phyloP scores from a whole-genome alignment of 2,888 invertebrate species.

The Philereme transversata region DNA sequence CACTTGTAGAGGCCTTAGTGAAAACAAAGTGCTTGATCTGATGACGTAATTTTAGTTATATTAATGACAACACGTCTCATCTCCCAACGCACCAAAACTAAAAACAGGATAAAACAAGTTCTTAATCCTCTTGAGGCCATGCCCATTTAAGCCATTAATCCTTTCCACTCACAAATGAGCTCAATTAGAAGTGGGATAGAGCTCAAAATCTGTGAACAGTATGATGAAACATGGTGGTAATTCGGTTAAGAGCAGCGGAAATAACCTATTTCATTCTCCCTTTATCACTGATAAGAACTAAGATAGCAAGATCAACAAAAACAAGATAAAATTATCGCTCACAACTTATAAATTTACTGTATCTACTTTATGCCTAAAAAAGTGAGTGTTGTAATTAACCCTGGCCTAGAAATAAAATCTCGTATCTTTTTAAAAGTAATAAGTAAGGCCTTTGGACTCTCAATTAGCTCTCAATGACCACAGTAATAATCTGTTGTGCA shows the following conservation, averaged over 20 bases:
- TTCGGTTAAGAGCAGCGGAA: constrained; percentile 23
- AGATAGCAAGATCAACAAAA: constrained; percentile 18
- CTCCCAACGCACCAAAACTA: constrained; percentile 1
- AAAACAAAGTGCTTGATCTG: background rate
- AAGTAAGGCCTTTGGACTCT: constrained; percentile 23
- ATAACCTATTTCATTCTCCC: constrained; percentile 21
- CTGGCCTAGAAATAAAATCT: constrained; percentile 8
- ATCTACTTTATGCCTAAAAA: constrained; percentile 1
- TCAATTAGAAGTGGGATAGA: constrained; percentile 4
- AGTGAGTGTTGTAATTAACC: constrained; percentile 3
- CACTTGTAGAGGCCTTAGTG: too few relatives aligned
- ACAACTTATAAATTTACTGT: background rate
- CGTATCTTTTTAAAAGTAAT: background rate
- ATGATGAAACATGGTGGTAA: constrained; percentile 18
- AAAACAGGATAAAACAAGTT: constrained; percentile 19
- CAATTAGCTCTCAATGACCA: constrained; percentile 21
- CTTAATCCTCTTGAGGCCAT: constrained; percentile 14
- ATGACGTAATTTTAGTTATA: background rate
- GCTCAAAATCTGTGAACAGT: constrained; percentile 7
- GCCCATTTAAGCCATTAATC: constrained; percentile 16
- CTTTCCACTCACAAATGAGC: constrained; percentile 1
- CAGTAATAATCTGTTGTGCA: constrained; percentile 21
- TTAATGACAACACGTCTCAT: constrained; percentile 11
- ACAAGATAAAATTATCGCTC: constrained; percentile 10
- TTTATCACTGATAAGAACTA: constrained; percentile 19